phyloP scores from a whole-genome alignment of 2,113 vertebrate genomes.

The Pangasianodon gigas region DNA sequence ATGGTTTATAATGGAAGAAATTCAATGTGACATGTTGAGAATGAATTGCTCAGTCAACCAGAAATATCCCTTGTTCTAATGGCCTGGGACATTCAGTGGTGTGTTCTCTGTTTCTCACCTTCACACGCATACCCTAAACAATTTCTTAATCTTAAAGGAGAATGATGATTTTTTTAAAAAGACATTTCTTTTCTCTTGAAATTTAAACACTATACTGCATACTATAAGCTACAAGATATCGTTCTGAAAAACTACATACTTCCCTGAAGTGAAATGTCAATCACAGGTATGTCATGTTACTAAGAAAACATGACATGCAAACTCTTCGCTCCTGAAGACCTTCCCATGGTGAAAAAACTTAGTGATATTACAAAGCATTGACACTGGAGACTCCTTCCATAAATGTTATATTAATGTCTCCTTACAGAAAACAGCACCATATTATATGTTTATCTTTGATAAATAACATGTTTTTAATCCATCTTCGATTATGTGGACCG shows the following conservation, averaged over 20 bases:
- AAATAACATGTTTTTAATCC: background rate
- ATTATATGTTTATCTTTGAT: background rate
- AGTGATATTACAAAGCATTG: background rate
- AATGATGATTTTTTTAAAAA: background rate
- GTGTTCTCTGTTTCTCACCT: slow-evolving; percentile 68
- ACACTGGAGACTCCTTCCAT: background rate
- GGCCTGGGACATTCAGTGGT: slow-evolving; percentile 79
- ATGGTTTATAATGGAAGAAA: slow-evolving; percentile 84
- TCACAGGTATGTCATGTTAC: background rate
- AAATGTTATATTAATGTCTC: background rate
- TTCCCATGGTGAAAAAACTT: too few relatives aligned
- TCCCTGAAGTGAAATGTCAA: background rate
- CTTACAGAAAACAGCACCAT: background rate
- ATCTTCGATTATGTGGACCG: background rate
- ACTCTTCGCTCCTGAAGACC: too few relatives aligned
- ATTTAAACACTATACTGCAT: background rate
- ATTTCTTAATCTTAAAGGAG: background rate
- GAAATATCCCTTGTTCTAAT: slow-evolving; percentile 85
- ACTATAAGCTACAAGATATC: background rate
- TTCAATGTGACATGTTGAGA: slow-evolving; percentile 84
- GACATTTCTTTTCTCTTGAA: background rate
- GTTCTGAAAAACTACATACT: background rate
- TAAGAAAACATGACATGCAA: background rate
- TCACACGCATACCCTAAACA: background rate
- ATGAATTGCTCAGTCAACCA: slow-evolving; percentile 84